phyloP scores from a whole-genome alignment of 2,113 vertebrate genomes.

The Eptesicus fuscus region DNA sequence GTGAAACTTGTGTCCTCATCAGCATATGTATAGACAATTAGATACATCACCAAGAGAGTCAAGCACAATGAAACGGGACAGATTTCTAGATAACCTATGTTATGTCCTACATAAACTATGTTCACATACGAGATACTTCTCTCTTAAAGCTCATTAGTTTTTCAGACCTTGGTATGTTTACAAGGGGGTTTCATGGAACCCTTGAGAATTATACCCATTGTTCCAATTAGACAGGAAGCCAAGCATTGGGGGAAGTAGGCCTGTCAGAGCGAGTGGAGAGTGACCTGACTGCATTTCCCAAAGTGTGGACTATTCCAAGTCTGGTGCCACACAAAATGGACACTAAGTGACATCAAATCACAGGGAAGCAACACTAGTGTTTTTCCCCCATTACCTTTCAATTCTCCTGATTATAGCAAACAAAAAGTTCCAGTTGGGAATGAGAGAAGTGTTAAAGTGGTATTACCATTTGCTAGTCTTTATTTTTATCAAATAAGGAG shows the following conservation, averaged over 20 bases:
- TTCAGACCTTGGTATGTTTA: not conserved
- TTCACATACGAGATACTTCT: not conserved
- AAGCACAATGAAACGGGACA: not conserved
- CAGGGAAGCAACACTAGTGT: not conserved
- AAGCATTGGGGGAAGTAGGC: not conserved
- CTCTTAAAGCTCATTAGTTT: not conserved
- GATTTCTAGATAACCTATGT: not conserved
- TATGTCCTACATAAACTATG: not conserved
- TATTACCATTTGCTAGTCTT: not conserved
- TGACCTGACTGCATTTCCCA: not conserved
- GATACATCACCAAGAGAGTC: not conserved
- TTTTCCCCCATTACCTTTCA: not conserved
- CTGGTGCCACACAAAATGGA: not conserved
- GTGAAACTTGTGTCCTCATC: not conserved
- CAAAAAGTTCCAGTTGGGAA: not conserved
- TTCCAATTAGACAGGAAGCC: not conserved
- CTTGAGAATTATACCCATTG: not conserved
- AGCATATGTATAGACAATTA: not conserved
- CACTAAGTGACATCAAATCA: not conserved
- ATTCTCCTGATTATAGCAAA: not conserved
- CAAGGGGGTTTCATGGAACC: not conserved
- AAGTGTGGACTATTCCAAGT: not conserved
- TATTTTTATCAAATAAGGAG: not conserved
- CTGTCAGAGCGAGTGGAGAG: not conserved
- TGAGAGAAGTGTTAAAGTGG: not conserved